phyloP scores from a whole-genome alignment of 2,113 vertebrate species.

The Nyctibius bracteatus region DNA sequence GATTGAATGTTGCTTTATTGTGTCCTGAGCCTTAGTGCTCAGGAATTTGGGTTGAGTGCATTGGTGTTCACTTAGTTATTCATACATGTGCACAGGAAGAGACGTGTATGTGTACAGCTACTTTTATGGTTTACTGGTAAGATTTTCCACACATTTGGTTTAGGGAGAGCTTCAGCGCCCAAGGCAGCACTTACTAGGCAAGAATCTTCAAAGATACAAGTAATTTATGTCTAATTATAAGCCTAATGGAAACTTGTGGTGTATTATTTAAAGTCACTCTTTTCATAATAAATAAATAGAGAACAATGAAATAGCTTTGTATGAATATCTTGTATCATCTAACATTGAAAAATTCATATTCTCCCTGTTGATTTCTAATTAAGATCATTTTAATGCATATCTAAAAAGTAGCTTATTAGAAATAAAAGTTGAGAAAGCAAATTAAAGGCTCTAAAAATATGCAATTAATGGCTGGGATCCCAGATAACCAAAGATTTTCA shows the following conservation, averaged over 20 bases:
- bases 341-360: background rate
- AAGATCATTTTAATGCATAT: background rate
- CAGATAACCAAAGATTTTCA: background rate
- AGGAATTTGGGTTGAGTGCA: background rate
- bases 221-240: background rate
- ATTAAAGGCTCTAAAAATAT: background rate
- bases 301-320: background rate
- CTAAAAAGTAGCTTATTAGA: background rate
- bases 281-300: background rate
- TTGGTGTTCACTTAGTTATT: constrained; percentile 6
- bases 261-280: background rate
- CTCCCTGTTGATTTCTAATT: background rate
- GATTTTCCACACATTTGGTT: background rate
- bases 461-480: background rate
- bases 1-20: background rate
- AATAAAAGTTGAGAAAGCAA: background rate
- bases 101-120: background rate
- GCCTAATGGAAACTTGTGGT: background rate
- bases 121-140: background rate
- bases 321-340: background rate
- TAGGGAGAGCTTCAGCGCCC: background rate
- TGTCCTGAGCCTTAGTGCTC: background rate
- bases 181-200: background rate
- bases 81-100: background rate
- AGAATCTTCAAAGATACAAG: background rate